Percentiles rank a stretch among this genome's conserved stretches.
phyloP scores from a whole-genome alignment of 1,140 invertebrate genomes.

The Lerema accius region DNA sequence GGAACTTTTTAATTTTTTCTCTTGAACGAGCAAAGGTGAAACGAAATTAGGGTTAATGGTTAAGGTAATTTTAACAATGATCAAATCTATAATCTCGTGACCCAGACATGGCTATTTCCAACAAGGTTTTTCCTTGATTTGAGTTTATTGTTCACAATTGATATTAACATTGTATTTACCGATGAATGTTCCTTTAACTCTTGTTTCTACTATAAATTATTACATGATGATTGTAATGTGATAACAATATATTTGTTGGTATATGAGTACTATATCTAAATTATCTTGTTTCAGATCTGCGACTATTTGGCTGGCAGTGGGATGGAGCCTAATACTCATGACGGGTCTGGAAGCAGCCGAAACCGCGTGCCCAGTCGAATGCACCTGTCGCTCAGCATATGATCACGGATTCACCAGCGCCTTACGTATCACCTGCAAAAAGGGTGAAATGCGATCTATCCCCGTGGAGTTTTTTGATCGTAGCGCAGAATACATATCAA shows the following conservation, averaged over 20 bases:
- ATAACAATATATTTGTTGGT: too few species aligned
- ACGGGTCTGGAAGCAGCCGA: conserved; percentile 44
- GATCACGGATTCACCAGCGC: conserved; percentile 44
- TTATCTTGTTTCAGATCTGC: conserved; percentile 61
- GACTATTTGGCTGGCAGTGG: conserved; percentile 24
- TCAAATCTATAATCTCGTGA: background rate
- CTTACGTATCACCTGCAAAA: conserved; percentile 69
- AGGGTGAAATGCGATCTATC: conserved; percentile 85
- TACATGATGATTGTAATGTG: too few species aligned
- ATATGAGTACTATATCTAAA: too few species aligned
- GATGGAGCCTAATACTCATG: conserved; percentile 34
- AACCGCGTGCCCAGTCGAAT: conserved; percentile 61
- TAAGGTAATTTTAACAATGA: conserved; percentile 4
- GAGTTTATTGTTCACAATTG: background rate
- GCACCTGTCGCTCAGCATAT: conserved; percentile 48
- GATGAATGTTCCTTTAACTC: too few species aligned
- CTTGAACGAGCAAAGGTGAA: conserved; percentile 6
- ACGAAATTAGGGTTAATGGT: conserved; percentile 4
- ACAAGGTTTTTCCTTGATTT: background rate
- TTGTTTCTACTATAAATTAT: too few species aligned
- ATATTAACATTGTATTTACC: too few species aligned
- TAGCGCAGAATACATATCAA: conserved; percentile 86
- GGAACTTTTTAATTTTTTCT: conserved; percentile 24
- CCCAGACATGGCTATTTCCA: background rate
- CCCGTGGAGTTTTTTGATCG: conserved; percentile 85